Conservation (phyloP, 2,113 vertebrate species). For the Willisornis vidua region DNA sequence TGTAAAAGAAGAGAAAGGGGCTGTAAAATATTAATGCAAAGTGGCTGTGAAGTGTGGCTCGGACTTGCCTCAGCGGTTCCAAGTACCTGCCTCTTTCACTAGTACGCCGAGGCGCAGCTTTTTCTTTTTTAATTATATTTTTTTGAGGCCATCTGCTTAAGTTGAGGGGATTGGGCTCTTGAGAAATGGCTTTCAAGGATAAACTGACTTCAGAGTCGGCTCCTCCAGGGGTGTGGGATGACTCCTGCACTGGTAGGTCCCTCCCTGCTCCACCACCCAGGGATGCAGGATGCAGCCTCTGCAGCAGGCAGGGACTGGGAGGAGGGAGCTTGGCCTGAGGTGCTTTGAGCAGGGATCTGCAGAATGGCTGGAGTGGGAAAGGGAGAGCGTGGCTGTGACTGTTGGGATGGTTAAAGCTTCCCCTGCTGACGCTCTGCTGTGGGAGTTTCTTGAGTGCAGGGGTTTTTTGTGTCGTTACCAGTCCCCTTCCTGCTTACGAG, state of each 20-base stretch:
- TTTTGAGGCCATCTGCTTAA: not conserved
- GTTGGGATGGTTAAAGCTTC: fast-evolving
- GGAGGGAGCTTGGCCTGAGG: not conserved
- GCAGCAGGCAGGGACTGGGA: not conserved
- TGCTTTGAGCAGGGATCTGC: not conserved
- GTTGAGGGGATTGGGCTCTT: not conserved
- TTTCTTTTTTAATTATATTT: not conserved
- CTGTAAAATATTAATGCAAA: not conserved
- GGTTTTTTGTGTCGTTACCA: not conserved
- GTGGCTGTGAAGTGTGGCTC: not conserved
- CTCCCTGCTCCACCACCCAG: not conserved
- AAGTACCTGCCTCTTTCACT: not conserved
- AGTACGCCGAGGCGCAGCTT: not conserved
- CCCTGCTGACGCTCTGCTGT: not conserved
- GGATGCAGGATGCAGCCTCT: not conserved
- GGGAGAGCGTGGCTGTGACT: not conserved
- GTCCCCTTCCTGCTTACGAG: not conserved
- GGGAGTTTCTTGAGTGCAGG: not conserved
- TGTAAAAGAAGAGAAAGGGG: not conserved
- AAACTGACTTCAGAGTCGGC: not conserved
- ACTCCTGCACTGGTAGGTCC: fast-evolving
- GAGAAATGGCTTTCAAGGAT: not conserved
- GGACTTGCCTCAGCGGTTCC: not conserved
- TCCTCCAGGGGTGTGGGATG: not conserved
- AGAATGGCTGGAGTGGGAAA: not conserved